Evolutionary conservation across 2,797 vertebrate genomes (phyloP), one percentile per base, ranked within the genome.

Genomic region (Lepidocolaptes lacrymiger): DNA sequence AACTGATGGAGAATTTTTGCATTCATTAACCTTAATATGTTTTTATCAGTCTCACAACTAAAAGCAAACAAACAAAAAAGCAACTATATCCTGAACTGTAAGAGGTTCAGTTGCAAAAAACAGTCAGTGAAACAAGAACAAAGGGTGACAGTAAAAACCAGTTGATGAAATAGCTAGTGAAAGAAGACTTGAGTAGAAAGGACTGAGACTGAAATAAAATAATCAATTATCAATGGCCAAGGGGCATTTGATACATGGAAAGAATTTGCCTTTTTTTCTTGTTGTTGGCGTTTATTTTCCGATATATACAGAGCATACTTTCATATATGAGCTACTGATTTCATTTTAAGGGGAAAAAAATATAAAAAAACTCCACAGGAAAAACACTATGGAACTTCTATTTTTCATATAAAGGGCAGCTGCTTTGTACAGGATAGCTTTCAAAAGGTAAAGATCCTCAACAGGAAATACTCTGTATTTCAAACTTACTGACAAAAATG

Each of bases 21-120:
- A 95, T 90, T 88, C 76, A 91, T 96, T 97, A 95, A 93, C 85
- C 92, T 95, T 96, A 97, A 90, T 91, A 81, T 67, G 69, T 37
- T 88, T 94, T 92, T 94, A 88, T 86, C 11, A 22, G 76, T 77
- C 72, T 88, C 84, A 61, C 51, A 69, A 89, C 55, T 84, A 85
- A 79, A 95, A 91, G 24, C 26, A 94, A 94, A 87, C 34, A 93
- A 92, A 91, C 49, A 86, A 74, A 59, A 55, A 63, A 36, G 39
- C 51, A 92, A 55, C 66, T 44, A 73, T 43, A 79, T 81, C 62
- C 68, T 84, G 32, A 92, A 51, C 1, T 1, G 54, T n/a, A 59
- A 95, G 46, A 88, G 26, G 14, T 72, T 96, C 76, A 92, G 41
- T 62, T 86, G 55, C 41, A 85, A 56, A 85, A 85, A 58, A 26